Evolutionary conservation across 2,888 invertebrate species (phyloP).

Genomic region (Saturnia pavonia): DNA sequence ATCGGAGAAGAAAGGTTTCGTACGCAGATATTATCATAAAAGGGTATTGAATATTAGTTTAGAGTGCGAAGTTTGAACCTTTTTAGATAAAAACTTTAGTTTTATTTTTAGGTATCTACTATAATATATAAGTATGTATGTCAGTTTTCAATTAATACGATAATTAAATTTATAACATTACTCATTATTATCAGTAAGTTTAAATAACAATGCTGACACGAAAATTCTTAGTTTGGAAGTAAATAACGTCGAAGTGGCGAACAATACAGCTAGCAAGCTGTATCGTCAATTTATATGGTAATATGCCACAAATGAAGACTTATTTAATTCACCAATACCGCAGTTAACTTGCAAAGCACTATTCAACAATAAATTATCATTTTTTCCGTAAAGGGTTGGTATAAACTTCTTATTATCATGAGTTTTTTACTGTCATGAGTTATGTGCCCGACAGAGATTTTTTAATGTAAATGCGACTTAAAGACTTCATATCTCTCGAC

Average conservation of each 20-base stretch:
- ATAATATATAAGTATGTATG: background rate
- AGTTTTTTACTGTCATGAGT: background rate
- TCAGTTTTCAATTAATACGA: background rate
- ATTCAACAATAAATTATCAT: background rate
- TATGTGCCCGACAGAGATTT: background rate
- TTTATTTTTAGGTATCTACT: background rate
- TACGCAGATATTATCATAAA: background rate
- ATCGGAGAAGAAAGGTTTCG: background rate
- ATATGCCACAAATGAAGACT: background rate
- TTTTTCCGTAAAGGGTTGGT: background rate
- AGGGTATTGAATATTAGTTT: background rate
- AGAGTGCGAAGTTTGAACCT: background rate
- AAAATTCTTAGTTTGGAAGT: conserved; percentile 3
- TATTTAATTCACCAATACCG: background rate
- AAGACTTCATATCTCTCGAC: background rate
- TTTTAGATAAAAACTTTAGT: background rate
- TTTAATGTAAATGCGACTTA: background rate
- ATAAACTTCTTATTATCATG: background rate
- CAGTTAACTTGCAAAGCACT: background rate
- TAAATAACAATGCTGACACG: background rate
- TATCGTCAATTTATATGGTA: conserved; percentile 16
- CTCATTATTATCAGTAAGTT: background rate
- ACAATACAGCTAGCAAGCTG: background rate
- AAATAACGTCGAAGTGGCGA: background rate
- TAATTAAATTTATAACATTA: background rate